Evolutionary conservation across 2,888 invertebrate genomes (phyloP), one percentile per base, ranked within the genome.

Genomic region (Volucella inanis): DNA sequence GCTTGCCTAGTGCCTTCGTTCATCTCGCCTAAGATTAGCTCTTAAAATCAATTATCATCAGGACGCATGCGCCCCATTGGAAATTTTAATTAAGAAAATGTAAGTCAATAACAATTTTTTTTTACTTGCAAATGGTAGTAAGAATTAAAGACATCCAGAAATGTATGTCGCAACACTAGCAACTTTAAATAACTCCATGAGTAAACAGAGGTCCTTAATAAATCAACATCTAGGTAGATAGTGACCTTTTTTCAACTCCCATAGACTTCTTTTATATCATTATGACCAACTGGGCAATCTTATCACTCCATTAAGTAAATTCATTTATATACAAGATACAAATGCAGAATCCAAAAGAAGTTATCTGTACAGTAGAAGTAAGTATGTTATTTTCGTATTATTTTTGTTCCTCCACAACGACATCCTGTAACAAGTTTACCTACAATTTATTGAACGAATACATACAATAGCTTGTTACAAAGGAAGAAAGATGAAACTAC

Each of bases 281-380:
- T 14, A 47, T 47, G n/a, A 55, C 12, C 52, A 62, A 72, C 72
- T 62, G 15, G 55, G 15, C 62, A 72, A 64, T 62, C 54, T 64
- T 47, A 72, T 68, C 76, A 68, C 39, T 65, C 59, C 68, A 62
- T 68, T 61, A 61, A 61, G 52, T 61, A 61, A 38, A 68, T 39
- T 47, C 68, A 43, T 61, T 68, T 43, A 52, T 43, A 18, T 50
- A n/a, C n/a, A 15, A 52, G 39, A 59, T 18, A 41, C 12, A 75
- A 74, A 38, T 6, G 15, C 43, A 61, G 59, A 67, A 39, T 31
- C 12, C 31, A 2, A 15, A 38, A n/a, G 38, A 52, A 15, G 45
- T 47, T 52, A 31, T 31, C 31, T 6, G 39, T 39, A 15, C 18
- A 47, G 45, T 10, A 61, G 52, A 68, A 22, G 38, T 47, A 22